Evolutionary conservation across 2,113 vertebrate genomes (phyloP), one percentile per base, ranked within the genome.

Genomic region (Cyprichromis sp.): DNA sequence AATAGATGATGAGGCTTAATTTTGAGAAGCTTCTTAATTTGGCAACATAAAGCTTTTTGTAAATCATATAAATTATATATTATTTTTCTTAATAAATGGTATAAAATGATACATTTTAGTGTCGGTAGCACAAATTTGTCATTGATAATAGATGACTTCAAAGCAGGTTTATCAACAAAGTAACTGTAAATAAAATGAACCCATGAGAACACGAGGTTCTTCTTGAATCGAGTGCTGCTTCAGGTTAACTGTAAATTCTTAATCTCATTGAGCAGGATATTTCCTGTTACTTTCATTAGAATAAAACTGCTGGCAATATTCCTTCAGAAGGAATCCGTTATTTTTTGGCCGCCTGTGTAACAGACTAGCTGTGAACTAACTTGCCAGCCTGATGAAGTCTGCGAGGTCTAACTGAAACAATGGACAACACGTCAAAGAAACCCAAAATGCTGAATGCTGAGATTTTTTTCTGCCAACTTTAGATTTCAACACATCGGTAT

Each of bases 91-190:
- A 76, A 47, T 0, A 8, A 76, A 7, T 47, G 24, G 14, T 4
- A 24, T 17, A 45, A 76, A 76, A 5, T 76, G 6, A 76, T 29
- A 19, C 16, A 31, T 31, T 50, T 4, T 31, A 19, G 42, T 11
- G 26, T 50, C 6, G 0, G 24, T 31, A 31, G 42, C 4, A 78
- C 71, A 29, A 5, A 8, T 59, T 9, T 4, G 0, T 31, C 2
- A 4, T 61, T 61, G 57, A 31, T 31, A 61, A 57, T 57, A 57
- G 7, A 57, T 57, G 24, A 57, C 54, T 57, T 57, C 54, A 26
- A 6, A 61, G 26, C 24, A 31, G 71, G 16, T 12, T 5, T 19
- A 31, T 50, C 24, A 47, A 24, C 42, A 76, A 45, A 45, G 8
- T 26, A 40, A 66, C 59, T 63, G 31, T n/a, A 68, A 66, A 66